Evolutionary conservation across 2,888 invertebrate species (phyloP), one percentile per base, ranked within the genome.

Genomic region (Ormyrus pomaceus): DNA sequence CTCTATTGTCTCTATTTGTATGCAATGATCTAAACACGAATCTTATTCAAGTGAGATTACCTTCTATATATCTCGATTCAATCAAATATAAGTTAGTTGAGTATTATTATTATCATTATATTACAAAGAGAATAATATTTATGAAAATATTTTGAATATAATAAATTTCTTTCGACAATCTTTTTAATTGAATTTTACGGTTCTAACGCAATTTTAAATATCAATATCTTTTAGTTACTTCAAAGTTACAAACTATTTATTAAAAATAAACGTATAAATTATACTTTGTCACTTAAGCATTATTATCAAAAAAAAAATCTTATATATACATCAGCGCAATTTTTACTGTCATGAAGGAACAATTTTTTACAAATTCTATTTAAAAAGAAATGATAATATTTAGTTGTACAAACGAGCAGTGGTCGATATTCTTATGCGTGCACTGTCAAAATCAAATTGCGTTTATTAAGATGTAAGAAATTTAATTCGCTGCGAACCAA

Each of bases 131-230:
- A 70, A 53, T 34, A 53, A 77, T 69, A 8, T 68, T 77, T 53
- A 59, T 59, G 13, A 71, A 51, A 71, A 53, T 65, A 72, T 66
- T 59, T 66, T 78, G 6, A 53, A 73, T 48, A 68, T 61, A 66
- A 59, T 4, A 48, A 62, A 62, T 74, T 79, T 62, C 6, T 75
- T 58, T 75, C 19, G 70, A 79, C 79, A 79, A 79, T 79, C 70
- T 75, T 46, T 48, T 70, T 79, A 8, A 59, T 65, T 70, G 6
- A 48, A 50, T 34, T 66, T 66, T 50, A 75, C 59, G 8, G 68
- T 46, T 56, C 65, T 6, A 13, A 13, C 2, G 9, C 58, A 51
- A 46, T 66, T 65, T 19, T n/a, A 56, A 51, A 65, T 65, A 66
- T 34, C 11, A 8, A 34, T 34, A 34, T 34, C 34, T 34, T 34